These are phyloP conservation scores for Trachelus tabidus DNA, from an alignment of 2,888 invertebrate species.

Conservation along the genomic window DNA sequence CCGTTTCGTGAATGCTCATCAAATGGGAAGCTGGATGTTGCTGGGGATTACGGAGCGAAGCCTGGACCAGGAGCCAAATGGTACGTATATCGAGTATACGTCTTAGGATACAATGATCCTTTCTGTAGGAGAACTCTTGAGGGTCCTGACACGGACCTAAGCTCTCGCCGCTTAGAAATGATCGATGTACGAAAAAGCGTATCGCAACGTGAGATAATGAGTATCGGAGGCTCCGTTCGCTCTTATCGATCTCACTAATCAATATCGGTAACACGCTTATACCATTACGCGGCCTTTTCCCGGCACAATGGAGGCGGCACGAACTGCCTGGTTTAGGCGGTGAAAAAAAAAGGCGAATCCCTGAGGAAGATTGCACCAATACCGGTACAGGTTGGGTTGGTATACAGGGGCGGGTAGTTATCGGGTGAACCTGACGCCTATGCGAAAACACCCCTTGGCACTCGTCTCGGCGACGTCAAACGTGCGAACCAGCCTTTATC, in stretches of 20 bases:
- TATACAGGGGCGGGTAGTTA: background rate
- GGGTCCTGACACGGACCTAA: background rate
- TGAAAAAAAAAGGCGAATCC: background rate
- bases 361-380: background rate
- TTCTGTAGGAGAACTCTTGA: background rate
- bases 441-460: background rate
- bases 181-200: slow-evolving; percentile 30
- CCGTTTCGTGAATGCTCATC: background rate
- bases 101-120: background rate
- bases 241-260: slow-evolving; percentile 29
- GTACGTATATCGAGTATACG: background rate
- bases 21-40: background rate
- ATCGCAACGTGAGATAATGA: slow-evolving; percentile 34
- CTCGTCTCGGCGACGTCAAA: background rate
- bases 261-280: slow-evolving; percentile 24
- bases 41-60: background rate
- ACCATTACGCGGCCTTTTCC: slow-evolving; percentile 16
- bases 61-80: background rate
- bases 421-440: background rate
- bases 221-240: slow-evolving; percentile 11
- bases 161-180: slow-evolving; percentile 21
- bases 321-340: background rate
- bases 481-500: background rate
- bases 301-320: background rate
- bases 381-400: background rate